phyloP scores from a whole-genome alignment of 2,888 invertebrate species.

The Eristalis tenax region DNA sequence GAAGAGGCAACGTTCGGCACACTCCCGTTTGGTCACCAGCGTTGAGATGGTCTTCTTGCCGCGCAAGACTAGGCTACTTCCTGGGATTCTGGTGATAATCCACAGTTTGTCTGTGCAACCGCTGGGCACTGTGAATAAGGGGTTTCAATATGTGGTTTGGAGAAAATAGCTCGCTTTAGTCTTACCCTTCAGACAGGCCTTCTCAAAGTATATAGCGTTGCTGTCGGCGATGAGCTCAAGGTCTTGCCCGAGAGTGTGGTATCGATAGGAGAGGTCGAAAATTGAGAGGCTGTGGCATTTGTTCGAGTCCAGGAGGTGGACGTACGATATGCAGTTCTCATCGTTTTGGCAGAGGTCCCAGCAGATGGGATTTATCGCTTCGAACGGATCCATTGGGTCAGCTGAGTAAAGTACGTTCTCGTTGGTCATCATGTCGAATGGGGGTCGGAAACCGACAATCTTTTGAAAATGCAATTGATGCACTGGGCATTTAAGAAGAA shows the following conservation, averaged over 20 bases:
- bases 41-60: conserved; percentile 84
- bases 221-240: conserved; percentile 77
- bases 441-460: conserved; percentile 80
- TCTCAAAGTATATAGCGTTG: conserved; percentile 80
- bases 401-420: conserved; percentile 76
- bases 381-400: conserved; percentile 37
- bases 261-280: conserved; percentile 75
- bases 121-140: conserved; percentile 80
- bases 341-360: conserved; percentile 78
- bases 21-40: conserved; percentile 85
- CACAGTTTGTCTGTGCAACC: conserved; percentile 86
- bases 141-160: not conserved
- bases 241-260: conserved; percentile 75
- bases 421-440: conserved; percentile 75
- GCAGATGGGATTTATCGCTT: conserved; percentile 76
- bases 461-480: conserved; percentile 80
- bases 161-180: not conserved
- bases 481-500: conserved; percentile 79
- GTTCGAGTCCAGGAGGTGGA: conserved; percentile 78
- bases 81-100: conserved; percentile 89
- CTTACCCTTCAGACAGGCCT: conserved; percentile 79
- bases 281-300: conserved; percentile 79
- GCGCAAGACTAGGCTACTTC: conserved; percentile 87
- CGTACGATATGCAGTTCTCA: conserved; percentile 79
- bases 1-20: conserved; percentile 85